Conservation (phyloP, 2,113 vertebrate genomes). For the Marcusenius ussheri region DNA sequence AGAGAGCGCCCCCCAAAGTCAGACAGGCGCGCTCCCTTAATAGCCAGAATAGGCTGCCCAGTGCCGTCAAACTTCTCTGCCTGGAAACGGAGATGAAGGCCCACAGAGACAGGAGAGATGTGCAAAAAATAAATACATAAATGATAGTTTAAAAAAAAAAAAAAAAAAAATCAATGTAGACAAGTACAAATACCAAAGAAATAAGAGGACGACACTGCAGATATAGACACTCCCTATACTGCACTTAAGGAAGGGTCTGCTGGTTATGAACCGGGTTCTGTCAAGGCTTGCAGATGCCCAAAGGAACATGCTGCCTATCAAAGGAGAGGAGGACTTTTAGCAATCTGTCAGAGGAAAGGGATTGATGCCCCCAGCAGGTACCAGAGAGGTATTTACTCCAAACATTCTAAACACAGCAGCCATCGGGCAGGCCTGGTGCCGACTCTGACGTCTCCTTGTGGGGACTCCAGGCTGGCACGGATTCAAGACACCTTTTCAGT, state of each 20-base stretch:
- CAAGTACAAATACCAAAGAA: constrained; percentile 1
- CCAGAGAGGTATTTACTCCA: constrained; percentile 21
- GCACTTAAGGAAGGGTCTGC: constrained; percentile 19
- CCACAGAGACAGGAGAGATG: neutral
- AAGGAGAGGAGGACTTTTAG: constrained; percentile 15
- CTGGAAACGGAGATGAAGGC: constrained; percentile 46
- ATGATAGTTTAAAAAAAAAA: too few species aligned
- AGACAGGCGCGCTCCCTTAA: constrained; percentile 87
- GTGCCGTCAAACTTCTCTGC: constrained; percentile 91
- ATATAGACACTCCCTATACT: neutral
- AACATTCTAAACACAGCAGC: constrained; percentile 9
- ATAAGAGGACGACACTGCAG: neutral
- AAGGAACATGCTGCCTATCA: neutral
- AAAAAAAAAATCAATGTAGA: neutral
- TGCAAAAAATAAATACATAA: neutral
- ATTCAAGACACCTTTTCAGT: constrained; percentile 12
- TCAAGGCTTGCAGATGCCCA: constrained; percentile 34
- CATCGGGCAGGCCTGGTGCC: neutral
- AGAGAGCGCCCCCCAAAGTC: constrained; percentile 93
- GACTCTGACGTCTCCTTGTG: neutral
- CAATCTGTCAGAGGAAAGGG: constrained; percentile 26
- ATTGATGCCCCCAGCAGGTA: neutral
- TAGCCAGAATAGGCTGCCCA: constrained; percentile 81
- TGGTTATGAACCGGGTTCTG: constrained; percentile 36
- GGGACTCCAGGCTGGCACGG: neutral